phyloP scores from a whole-genome alignment of 2,797 vertebrate genomes.

The Thaleichthys pacificus region DNA sequence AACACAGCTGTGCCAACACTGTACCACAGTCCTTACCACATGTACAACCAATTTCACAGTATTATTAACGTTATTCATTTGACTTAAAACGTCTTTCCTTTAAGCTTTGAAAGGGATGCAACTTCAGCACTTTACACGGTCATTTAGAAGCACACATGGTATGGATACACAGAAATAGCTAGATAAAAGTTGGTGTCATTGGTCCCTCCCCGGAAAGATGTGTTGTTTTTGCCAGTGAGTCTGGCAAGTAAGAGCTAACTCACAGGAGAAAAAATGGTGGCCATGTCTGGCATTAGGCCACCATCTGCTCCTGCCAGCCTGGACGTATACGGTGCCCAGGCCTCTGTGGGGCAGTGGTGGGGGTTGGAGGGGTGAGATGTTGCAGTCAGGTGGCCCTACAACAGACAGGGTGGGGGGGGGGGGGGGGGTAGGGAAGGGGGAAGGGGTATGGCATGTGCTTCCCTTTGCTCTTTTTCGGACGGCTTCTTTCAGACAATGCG shows the following conservation, averaged over 20 bases:
- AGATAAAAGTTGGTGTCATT: too few species aligned
- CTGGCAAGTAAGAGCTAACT: conserved; percentile 27
- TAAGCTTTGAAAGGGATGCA: not conserved
- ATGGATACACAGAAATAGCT: too few species aligned
- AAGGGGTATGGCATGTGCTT: not conserved
- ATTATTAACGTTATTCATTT: not conserved
- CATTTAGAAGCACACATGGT: too few species aligned
- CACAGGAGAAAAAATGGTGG: conserved; percentile 1
- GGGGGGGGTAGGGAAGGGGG: too few species aligned
- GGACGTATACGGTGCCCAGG: conserved; percentile 52
- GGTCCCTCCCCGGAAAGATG: too few species aligned
- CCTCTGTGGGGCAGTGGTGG: conserved; percentile 50
- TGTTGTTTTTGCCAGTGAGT: too few species aligned
- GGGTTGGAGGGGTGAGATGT: conserved; percentile 39
- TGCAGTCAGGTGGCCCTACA: conserved; percentile 60
- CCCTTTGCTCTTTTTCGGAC: conserved; percentile 49
- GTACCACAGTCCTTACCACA: not conserved
- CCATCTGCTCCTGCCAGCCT: conserved; percentile 57
- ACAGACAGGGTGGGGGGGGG: too few species aligned
- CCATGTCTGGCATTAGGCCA: conserved; percentile 49
- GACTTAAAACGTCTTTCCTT: not conserved
- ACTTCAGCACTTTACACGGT: too few species aligned
- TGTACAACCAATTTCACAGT: too few species aligned
- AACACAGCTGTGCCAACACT: not conserved
- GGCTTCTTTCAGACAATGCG: conserved; percentile 53